phyloP scores from a whole-genome alignment of 1,140 invertebrate species.

The Hydropsyche tenuis region DNA sequence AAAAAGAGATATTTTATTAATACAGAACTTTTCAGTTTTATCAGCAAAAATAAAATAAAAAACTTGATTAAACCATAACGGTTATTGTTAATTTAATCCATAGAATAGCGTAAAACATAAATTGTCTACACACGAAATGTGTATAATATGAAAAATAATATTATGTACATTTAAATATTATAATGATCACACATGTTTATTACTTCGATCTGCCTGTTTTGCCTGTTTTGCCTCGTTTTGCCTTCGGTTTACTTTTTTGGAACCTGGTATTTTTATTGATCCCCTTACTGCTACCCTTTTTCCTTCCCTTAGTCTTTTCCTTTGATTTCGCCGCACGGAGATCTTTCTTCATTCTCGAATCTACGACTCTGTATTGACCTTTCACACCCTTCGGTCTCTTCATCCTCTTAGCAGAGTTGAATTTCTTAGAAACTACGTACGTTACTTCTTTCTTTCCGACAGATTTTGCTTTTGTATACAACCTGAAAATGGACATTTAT shows the following conservation, averaged over 20 bases:
- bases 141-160: no score
- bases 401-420: constrained; percentile 76
- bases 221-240: constrained; percentile 50
- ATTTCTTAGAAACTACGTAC: constrained; percentile 95
- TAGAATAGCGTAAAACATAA: no score
- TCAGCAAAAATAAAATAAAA: no score
- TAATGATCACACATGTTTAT: no score
- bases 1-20: no score
- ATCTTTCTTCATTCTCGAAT: constrained; percentile 96
- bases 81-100: no score
- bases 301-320: constrained; percentile 59
- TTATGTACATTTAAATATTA: no score
- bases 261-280: background rate
- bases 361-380: constrained; percentile 93
- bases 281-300: constrained; percentile 36
- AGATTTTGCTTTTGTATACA: constrained; percentile 91
- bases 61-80: no score
- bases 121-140: no score
- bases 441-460: constrained; percentile 89
- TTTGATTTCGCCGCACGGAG: constrained; percentile 73
- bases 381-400: constrained; percentile 85
- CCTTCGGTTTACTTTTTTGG: constrained; percentile 52
- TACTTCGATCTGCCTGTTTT: no score
- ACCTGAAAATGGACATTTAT: constrained; percentile 60
- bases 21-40: no score